Evolutionary conservation across 1,140 invertebrate species (phyloP).

Genomic region (Planococcus citri): DNA sequence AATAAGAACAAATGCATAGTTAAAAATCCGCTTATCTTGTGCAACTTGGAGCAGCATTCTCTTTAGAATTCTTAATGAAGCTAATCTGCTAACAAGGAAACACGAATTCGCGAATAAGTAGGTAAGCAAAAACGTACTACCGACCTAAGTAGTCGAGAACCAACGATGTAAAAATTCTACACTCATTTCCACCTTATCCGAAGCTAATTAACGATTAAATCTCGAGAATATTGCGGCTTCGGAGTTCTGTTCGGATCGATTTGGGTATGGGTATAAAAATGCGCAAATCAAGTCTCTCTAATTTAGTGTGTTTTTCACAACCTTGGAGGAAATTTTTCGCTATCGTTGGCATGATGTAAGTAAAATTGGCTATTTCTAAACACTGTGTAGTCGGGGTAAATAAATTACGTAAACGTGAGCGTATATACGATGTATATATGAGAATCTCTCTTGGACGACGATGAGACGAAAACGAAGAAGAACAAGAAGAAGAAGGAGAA

Average conservation of each 20-base stretch:
- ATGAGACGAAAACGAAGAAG: too few species aligned
- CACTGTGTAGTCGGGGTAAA: not conserved
- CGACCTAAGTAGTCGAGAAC: too few species aligned
- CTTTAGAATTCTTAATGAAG: not conserved
- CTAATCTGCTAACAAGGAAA: not conserved
- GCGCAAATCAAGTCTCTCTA: not conserved
- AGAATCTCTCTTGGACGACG: too few species aligned
- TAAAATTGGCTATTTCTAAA: not conserved
- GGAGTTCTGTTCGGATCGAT: not conserved
- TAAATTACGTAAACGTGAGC: conserved; percentile 7
- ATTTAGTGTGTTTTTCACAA: not conserved
- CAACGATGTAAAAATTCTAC: not conserved
- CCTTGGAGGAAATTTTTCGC: not conserved
- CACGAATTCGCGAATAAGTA: too few species aligned
- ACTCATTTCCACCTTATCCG: not conserved
- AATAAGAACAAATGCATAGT: not conserved
- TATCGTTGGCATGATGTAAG: not conserved
- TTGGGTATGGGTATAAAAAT: too few species aligned
- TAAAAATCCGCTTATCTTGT: not conserved
- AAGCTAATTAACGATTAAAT: too few species aligned
- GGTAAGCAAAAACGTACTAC: too few species aligned
- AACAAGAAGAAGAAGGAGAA: not conserved
- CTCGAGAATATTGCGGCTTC: not conserved
- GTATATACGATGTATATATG: too few species aligned
- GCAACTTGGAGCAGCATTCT: not conserved